phyloP scores from a whole-genome alignment of 2,113 vertebrate genomes.

The Nesogale talazaci region DNA sequence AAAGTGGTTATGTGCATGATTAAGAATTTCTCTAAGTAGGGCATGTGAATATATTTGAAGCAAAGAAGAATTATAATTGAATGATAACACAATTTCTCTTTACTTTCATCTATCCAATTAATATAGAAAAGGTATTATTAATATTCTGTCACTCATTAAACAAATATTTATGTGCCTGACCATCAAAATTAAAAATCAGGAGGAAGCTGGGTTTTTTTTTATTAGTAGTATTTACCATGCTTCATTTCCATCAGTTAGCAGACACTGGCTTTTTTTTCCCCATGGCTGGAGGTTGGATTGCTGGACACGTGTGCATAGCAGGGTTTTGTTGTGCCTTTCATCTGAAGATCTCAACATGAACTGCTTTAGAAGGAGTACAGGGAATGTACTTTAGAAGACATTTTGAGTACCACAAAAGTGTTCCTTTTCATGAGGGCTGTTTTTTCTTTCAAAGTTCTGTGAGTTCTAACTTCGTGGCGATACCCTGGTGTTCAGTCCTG shows the following conservation, averaged over 20 bases:
- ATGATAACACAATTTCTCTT: slow-evolving; percentile 61
- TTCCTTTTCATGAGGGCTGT: slow-evolving; percentile 46
- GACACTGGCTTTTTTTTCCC: neutral
- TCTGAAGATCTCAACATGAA: slow-evolving; percentile 67
- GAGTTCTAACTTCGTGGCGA: slow-evolving; percentile 33
- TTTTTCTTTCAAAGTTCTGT: slow-evolving; percentile 50
- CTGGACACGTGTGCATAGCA: slow-evolving; percentile 46
- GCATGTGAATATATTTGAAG: slow-evolving; percentile 47
- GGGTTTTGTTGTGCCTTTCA: slow-evolving; percentile 64
- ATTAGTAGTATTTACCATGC: neutral
- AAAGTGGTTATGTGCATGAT: slow-evolving; percentile 56
- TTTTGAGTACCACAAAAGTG: slow-evolving; percentile 41
- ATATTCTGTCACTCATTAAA: slow-evolving; percentile 56
- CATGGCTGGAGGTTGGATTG: slow-evolving; percentile 39
- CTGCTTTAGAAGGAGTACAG: slow-evolving; percentile 66
- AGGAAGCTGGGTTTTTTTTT: neutral
- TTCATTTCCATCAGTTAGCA: slow-evolving; percentile 62
- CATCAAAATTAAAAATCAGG: slow-evolving; percentile 68
- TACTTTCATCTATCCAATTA: slow-evolving; percentile 56
- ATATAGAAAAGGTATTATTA: slow-evolving; percentile 56
- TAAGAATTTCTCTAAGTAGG: slow-evolving; percentile 58
- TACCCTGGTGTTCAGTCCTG: slow-evolving; percentile 11
- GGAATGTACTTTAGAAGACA: slow-evolving; percentile 65
- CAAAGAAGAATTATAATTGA: slow-evolving; percentile 51
- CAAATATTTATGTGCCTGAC: slow-evolving; percentile 63